Conservation (phyloP, 1,140 invertebrate species). For the Drosophila sechellia region DNA sequence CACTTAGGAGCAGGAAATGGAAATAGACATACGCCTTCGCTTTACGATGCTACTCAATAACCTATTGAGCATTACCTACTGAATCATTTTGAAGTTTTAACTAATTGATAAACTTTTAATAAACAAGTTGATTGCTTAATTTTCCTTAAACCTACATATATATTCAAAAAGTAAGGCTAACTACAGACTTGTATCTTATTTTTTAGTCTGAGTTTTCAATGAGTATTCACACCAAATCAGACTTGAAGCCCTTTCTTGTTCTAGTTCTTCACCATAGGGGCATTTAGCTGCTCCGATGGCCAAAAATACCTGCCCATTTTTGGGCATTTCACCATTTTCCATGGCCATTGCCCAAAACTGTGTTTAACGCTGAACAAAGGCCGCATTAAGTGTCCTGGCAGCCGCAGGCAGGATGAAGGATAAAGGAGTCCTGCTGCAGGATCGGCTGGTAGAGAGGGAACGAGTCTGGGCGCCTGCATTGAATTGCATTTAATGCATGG, state of each 20-base stretch:
- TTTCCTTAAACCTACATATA: no score
- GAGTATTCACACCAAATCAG: no score
- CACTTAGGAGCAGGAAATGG: constrained; percentile 2
- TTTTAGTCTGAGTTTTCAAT: no score
- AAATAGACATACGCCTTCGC: neutral
- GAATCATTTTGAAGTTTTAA: no score
- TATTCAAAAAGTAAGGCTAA: no score
- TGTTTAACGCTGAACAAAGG: constrained; percentile 51
- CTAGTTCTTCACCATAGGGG: neutral
- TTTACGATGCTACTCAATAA: neutral
- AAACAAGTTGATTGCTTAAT: no score
- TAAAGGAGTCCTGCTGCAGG: constrained; percentile 1
- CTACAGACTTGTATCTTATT: no score
- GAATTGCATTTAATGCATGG: constrained; percentile 79
- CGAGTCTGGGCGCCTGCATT: constrained; percentile 50
- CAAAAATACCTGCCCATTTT: neutral
- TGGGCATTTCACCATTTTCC: constrained; percentile 9
- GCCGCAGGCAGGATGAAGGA: constrained; percentile 29
- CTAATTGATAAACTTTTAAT: no score
- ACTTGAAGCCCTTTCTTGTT: neutral
- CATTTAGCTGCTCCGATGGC: constrained; percentile 2
- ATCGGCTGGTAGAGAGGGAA: neutral
- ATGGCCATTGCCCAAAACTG: constrained; percentile 38
- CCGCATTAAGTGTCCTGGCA: constrained; percentile 37
- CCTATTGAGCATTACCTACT: no score